Conservation (phyloP, 2,888 invertebrate species). For the Trissoscelio sp. region DNA sequence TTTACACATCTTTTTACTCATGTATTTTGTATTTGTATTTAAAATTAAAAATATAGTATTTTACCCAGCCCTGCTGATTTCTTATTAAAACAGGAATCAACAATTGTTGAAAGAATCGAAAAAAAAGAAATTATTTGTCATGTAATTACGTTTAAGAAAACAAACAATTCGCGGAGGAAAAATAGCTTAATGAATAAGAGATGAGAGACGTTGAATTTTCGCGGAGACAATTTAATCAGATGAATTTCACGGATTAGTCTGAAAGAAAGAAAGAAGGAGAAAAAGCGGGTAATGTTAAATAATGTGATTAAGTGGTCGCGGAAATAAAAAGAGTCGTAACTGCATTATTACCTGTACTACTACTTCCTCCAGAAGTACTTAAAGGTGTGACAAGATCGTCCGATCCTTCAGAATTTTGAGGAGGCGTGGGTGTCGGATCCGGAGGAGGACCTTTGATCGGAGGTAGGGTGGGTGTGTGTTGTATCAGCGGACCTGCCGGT, state of each 20-base stretch:
- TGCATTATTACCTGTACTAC: constrained; percentile 73
- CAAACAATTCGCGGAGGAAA: constrained; percentile 39
- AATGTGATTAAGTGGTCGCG: constrained; percentile 55
- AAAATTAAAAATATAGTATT: no score
- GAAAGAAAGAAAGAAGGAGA: constrained; percentile 31
- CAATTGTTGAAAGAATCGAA: no score
- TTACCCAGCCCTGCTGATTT: no score
- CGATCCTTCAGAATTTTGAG: constrained; percentile 82
- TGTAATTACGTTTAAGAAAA: constrained; percentile 2
- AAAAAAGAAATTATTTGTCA: no score
- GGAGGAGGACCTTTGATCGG: constrained; percentile 82
- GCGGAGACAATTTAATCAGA: constrained; percentile 34
- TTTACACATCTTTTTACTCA: no score
- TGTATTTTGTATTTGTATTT: no score
- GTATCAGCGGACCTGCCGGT: constrained; percentile 94
- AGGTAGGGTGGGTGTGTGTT: constrained; percentile 83
- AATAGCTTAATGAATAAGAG: constrained; percentile 17
- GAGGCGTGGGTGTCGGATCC: constrained; percentile 82
- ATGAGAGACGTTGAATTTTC: constrained; percentile 39
- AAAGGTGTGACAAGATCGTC: constrained; percentile 81
- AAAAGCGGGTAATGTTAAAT: constrained; percentile 46
- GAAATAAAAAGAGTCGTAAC: constrained; percentile 37
- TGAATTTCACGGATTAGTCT: constrained; percentile 46
- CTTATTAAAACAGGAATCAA: no score
- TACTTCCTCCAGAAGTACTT: constrained; percentile 81